These are phyloP conservation scores for Sitta europaea DNA, from an alignment of 2,113 vertebrate genomes.

Conservation along the genomic window DNA sequence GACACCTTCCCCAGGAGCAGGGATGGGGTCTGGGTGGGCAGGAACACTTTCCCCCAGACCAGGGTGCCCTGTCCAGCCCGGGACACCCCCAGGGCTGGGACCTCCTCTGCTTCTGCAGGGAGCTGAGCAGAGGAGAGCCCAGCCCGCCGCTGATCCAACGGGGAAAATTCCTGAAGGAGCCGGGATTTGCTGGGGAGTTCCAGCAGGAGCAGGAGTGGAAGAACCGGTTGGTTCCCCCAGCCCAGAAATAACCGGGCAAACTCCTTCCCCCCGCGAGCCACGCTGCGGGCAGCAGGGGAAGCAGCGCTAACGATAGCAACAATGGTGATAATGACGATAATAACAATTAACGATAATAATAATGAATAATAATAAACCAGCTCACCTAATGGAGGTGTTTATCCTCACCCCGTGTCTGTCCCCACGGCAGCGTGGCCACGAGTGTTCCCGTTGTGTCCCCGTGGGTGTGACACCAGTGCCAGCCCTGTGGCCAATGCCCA, in stretches of 20 bases:
- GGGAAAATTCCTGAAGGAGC: neutral
- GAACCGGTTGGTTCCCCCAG: neutral
- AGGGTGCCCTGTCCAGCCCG: neutral
- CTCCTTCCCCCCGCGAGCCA: accelerated
- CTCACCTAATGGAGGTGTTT: neutral
- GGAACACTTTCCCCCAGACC: neutral
- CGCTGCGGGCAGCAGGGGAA: neutral
- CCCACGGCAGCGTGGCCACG: accelerated
- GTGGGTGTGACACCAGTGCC: neutral
- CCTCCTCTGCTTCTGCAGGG: neutral
- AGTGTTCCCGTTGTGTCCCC: accelerated
- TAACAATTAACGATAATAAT: neutral
- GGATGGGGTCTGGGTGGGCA: neutral
- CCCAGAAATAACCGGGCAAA: neutral
- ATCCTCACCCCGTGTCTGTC: neutral
- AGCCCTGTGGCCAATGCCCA: accelerated
- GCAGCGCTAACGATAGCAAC: neutral
- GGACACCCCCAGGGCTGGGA: neutral
- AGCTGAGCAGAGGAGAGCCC: too few relatives aligned
- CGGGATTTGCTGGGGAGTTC: neutral
- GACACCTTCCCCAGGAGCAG: too few relatives aligned
- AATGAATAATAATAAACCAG: neutral
- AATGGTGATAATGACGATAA: neutral
- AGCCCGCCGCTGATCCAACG: accelerated
- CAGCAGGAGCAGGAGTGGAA: accelerated